These are phyloP conservation scores for Pachycephus smyrnensis DNA, from an alignment of 2,888 invertebrate species.

Conservation along the genomic window DNA sequence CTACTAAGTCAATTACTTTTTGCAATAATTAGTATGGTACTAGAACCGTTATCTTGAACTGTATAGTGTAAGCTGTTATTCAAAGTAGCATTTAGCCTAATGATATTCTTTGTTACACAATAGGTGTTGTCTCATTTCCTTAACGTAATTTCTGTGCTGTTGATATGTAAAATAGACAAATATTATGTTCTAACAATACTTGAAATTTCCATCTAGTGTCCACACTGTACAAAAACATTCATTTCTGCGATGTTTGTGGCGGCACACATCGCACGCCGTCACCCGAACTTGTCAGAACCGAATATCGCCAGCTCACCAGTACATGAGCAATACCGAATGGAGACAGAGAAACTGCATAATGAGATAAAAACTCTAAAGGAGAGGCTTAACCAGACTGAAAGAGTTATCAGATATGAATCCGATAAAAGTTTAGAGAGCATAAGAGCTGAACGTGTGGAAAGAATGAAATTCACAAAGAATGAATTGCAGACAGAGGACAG, in stretches of 20 bases:
- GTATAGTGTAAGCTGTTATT: background rate
- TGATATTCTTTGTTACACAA: background rate
- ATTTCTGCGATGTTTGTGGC: slow-evolving; percentile 74
- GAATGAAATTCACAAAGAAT: slow-evolving; percentile 52
- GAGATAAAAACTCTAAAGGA: slow-evolving; percentile 77
- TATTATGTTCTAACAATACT: background rate
- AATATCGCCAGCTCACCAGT: slow-evolving; percentile 45
- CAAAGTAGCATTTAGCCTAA: background rate
- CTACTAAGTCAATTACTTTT: background rate
- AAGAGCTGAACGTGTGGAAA: slow-evolving; percentile 25
- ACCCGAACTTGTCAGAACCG: slow-evolving; percentile 59
- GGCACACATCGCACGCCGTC: slow-evolving; percentile 75
- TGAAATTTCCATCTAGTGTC: slow-evolving; percentile 68
- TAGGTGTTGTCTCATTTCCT: background rate
- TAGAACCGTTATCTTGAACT: background rate
- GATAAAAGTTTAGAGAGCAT: slow-evolving; percentile 31
- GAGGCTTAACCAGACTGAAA: slow-evolving; percentile 73
- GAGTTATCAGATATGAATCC: slow-evolving; percentile 67
- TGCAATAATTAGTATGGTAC: background rate
- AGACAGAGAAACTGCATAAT: slow-evolving; percentile 74
- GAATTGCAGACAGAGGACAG: slow-evolving; percentile 54
- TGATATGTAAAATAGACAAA: background rate
- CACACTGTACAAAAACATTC: slow-evolving; percentile 77
- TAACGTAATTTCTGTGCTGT: background rate
- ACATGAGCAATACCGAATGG: slow-evolving; percentile 68